Conservation (phyloP, 1,140 invertebrate species). For the Colletes gigas region DNA sequence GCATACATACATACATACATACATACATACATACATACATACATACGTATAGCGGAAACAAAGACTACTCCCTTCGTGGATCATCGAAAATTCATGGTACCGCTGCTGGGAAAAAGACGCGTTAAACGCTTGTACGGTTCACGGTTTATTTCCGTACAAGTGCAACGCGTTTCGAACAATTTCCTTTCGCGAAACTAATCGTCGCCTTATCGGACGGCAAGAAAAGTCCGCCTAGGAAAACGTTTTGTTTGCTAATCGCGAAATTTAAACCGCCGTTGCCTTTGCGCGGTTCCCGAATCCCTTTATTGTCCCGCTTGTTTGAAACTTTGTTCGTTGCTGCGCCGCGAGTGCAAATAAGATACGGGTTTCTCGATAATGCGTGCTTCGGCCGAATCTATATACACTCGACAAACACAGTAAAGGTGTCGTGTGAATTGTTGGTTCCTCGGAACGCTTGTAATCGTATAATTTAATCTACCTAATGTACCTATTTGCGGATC, state of each 20-base stretch:
- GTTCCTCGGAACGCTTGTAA: background rate
- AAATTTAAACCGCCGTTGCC: background rate
- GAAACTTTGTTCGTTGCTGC: conserved; percentile 29
- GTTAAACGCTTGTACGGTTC: no score
- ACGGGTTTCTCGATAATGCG: conserved; percentile 25
- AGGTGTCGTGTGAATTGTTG: background rate
- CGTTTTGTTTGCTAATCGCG: conserved; percentile 9
- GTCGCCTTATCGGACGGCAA: background rate
- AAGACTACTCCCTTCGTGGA: no score
- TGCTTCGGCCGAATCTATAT: background rate
- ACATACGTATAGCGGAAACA: no score
- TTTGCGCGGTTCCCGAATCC: conserved; percentile 10
- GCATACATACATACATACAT: no score
- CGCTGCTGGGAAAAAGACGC: no score
- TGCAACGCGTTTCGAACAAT: no score
- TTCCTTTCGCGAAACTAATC: no score
- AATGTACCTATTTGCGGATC: background rate
- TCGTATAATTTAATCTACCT: background rate
- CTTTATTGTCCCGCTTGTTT: conserved; percentile 35
- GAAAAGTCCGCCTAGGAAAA: background rate
- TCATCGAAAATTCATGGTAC: no score
- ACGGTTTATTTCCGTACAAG: no score
- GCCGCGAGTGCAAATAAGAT: conserved; percentile 45
- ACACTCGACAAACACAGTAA: background rate
- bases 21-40: no score